A percentile compares a stretch with the other conserved stretches of the same genome.
Conservation (phyloP, 1,140 invertebrate genomes). For the Oncopodura yosiiana region DNA sequence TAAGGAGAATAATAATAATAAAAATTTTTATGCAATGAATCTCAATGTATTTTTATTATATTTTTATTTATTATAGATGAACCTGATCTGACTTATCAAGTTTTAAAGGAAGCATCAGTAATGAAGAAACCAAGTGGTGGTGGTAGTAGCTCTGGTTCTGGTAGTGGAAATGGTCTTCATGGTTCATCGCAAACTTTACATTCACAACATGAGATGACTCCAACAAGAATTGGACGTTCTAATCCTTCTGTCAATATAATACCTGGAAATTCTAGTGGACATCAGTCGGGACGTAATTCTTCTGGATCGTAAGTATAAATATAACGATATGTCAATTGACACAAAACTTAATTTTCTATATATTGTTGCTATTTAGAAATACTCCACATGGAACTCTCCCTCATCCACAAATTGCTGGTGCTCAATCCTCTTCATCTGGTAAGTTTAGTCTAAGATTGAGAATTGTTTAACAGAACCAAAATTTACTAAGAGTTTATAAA, state of each 20-base stretch:
- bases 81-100: constrained; percentile 83
- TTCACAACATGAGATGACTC: constrained; percentile 27
- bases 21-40: neutral
- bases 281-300: constrained; percentile 19
- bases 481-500: too few species aligned
- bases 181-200: constrained; percentile 32
- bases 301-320: too few species aligned
- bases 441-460: constrained; percentile 6
- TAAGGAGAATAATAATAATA: too few species aligned
- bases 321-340: too few species aligned
- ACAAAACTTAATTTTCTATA: too few species aligned
- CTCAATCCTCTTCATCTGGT: constrained; percentile 30
- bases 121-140: constrained; percentile 47
- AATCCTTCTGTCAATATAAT: constrained; percentile 33
- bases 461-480: too few species aligned
- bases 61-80: constrained; percentile 42
- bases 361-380: too few species aligned
- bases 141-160: constrained; percentile 22
- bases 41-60: neutral
- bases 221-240: constrained; percentile 20
- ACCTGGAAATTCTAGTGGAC: constrained; percentile 20
- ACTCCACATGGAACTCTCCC: constrained; percentile 4
- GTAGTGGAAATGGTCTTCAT: constrained; percentile 30
- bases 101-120: constrained; percentile 83
- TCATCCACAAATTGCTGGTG: constrained; percentile 11